These are phyloP conservation scores for Pituophis catenifer DNA, from an alignment of 2,113 vertebrate species.

Conservation along the genomic window DNA sequence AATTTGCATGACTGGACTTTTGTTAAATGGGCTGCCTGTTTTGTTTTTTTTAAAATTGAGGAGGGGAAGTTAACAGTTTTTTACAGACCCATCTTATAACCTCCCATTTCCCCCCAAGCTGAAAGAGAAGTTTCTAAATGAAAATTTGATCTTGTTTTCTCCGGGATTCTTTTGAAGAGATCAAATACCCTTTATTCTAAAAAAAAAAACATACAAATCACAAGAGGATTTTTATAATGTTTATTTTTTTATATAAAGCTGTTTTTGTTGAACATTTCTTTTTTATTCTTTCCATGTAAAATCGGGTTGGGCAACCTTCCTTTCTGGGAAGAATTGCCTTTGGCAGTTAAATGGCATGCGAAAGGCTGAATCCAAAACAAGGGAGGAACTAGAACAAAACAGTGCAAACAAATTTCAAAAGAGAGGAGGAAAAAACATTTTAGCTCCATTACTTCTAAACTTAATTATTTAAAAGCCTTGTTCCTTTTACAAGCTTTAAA, in stretches of 20 bases:
- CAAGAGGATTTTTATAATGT: background rate
- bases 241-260: background rate
- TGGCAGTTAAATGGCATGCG: background rate
- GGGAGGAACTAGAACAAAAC: background rate
- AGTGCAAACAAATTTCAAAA: background rate
- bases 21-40: slow-evolving; percentile 13
- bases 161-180: background rate
- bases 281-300: background rate
- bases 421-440: background rate
- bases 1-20: slow-evolving; percentile 4
- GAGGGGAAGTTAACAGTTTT: background rate
- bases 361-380: background rate
- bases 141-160: background rate
- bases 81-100: background rate
- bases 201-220: background rate
- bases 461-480: background rate
- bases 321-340: background rate
- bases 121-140: background rate
- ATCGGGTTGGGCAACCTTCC: background rate
- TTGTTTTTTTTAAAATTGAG: background rate
- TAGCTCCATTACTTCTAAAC: background rate
- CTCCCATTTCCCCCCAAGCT: background rate
- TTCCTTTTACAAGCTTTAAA: background rate
- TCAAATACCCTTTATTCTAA: background rate
- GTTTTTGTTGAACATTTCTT: background rate